Evolutionary conservation across 2,797 vertebrate species (phyloP), one percentile per base, ranked within the genome.

Genomic region (Coranthus polyacanthus): DNA sequence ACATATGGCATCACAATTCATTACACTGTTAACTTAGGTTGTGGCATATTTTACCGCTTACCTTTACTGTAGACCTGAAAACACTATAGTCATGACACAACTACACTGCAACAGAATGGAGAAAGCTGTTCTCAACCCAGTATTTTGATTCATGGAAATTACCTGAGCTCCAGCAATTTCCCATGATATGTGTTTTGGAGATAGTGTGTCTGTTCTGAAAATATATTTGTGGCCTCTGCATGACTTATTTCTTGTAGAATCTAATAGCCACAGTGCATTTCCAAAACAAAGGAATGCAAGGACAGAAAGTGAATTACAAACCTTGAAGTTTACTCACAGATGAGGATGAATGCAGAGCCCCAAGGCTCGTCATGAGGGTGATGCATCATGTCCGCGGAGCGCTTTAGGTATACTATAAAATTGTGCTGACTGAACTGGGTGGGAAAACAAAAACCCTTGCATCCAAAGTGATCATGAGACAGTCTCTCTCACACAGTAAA

Each of bases 131-230:
- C 47, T 56, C 24, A 52, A 50, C 45, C 37, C 36, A 32, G 0
- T 45, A 34, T 43, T 16, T 53, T 78, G 74, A 78, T 81, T 16
- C 50, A 78, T 62, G 59, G 46, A 75, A 75, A 75, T 83, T 55
- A 76, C 74, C 65, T 41, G 15, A 61, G 59, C 51, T 69, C 41
- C 49, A 43, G 44, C 36, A 20, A 46, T 72, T 68, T 73, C 59
- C 73, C 42, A 45, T 55, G 52, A 71, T 38, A 43, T 39, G 49
- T 29, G 34, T 68, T n/a, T 56, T 18, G 44, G 71, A 46, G 44
- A 47, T 29, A 43, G 64, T 37, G 38, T 41, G 36, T 41, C 41
- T 72, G 46, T 65, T 36, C 34, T 64, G 15, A 68, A 77, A 74
- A 79, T 61, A 44, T 66, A 37, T 64, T 70, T 29, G 43, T 22